Evolutionary conservation across 1,140 invertebrate species (phyloP).

Genomic region (Antheraea pernyi): DNA sequence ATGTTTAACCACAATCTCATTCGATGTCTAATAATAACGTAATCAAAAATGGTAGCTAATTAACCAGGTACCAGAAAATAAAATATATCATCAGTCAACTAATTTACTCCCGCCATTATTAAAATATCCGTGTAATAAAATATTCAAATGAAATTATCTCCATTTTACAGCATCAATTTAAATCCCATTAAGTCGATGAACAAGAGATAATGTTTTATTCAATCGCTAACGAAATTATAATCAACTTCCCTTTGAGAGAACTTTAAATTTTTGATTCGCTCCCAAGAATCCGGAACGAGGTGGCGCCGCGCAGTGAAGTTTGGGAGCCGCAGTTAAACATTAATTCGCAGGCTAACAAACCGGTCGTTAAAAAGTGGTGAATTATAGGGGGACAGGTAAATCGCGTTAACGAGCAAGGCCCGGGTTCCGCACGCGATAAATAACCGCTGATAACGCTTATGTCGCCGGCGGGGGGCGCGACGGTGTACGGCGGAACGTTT

Average conservation of each 20-base stretch:
- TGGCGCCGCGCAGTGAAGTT: neutral
- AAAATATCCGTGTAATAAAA: neutral
- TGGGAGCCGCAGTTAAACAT: conserved; percentile 21
- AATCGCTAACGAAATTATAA: neutral
- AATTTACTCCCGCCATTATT: neutral
- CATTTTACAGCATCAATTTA: conserved; percentile 3
- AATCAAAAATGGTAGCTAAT: too few species aligned
- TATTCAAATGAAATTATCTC: conserved; percentile 1
- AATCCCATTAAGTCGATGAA: neutral
- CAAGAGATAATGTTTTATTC: conserved; percentile 3
- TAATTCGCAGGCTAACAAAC: conserved; percentile 32
- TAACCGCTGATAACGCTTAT: conserved; percentile 30
- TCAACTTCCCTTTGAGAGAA: conserved; percentile 2
- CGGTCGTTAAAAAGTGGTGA: conserved; percentile 42
- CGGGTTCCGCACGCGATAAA: conserved; percentile 31
- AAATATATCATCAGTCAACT: neutral
- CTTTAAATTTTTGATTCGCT: conserved; percentile 1
- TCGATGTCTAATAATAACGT: too few species aligned
- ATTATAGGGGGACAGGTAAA: conserved; percentile 41
- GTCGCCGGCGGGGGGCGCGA: conserved; percentile 13
- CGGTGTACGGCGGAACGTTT: conserved; percentile 16
- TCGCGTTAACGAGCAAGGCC: conserved; percentile 39
- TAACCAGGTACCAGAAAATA: too few species aligned
- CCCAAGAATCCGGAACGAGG: neutral
- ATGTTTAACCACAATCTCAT: too few species aligned